A percentile compares a stretch with the other conserved stretches of the same genome.
phyloP scores from a whole-genome alignment of 64 coral and sea anemone genomes.

The Montipora foliosa region DNA sequence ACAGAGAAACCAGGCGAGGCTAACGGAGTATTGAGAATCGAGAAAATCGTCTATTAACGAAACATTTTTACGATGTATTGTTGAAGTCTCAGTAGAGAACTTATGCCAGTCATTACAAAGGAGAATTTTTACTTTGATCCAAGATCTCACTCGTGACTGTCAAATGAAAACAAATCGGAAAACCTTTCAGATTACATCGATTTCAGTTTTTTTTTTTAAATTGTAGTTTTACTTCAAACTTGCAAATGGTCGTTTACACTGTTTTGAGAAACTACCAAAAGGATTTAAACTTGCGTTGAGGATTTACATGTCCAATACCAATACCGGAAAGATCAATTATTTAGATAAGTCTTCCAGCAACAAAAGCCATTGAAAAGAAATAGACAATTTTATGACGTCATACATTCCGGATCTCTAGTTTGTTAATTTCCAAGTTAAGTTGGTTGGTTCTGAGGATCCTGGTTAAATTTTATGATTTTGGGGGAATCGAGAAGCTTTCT shows the following conservation, averaged over 20 bases:
- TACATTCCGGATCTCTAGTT: not conserved
- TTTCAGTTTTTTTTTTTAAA: not conserved
- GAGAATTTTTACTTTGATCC: not conserved
- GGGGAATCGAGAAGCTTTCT: not conserved
- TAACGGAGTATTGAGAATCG: no score
- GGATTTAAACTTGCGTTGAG: not conserved
- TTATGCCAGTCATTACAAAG: not conserved
- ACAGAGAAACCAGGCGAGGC: no score
- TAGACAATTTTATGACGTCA: slow-evolving; percentile 23
- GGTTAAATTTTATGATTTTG: not conserved
- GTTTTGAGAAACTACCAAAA: not conserved
- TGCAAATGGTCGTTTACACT: not conserved
- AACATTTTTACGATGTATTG: not conserved
- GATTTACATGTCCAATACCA: not conserved
- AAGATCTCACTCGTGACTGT: not conserved
- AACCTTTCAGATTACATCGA: no score
- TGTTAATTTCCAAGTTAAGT: not conserved
- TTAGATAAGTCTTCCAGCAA: not conserved
- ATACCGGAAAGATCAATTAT: slow-evolving; percentile 31
- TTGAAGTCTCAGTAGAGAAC: not conserved
- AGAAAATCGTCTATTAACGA: not conserved
- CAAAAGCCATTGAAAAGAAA: slow-evolving; percentile 18
- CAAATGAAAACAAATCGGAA: no score
- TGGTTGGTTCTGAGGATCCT: not conserved
- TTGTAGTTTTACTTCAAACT: not conserved